phyloP scores from a whole-genome alignment of 2,888 invertebrate species.

The Drosophila quasianomalipes region DNA sequence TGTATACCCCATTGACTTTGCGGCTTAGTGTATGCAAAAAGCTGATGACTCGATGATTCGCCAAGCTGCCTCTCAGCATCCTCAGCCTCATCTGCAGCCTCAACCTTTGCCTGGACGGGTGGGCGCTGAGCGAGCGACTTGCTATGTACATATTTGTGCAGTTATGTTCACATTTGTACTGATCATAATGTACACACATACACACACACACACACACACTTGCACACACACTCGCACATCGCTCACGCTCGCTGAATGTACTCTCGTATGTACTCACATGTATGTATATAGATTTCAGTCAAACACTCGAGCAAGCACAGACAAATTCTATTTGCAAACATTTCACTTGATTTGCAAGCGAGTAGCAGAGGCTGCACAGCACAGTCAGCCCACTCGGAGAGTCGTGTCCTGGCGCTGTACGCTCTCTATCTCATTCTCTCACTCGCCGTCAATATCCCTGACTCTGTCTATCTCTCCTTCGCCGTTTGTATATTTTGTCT shows the following conservation, averaged over 20 bases:
- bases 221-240: slow-evolving; percentile 11
- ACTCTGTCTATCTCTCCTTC: background rate
- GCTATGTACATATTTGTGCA: slow-evolving; percentile 84
- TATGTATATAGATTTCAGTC: slow-evolving; percentile 82
- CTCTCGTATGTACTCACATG: slow-evolving; percentile 38
- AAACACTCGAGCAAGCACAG: slow-evolving; percentile 84
- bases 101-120: slow-evolving; percentile 16
- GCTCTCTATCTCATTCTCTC: slow-evolving; percentile 27
- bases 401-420: slow-evolving; percentile 33
- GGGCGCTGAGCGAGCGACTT: slow-evolving; percentile 71
- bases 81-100: slow-evolving; percentile 12
- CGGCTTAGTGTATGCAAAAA: slow-evolving; percentile 31
- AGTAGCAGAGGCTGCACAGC: slow-evolving; percentile 62
- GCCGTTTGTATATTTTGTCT: slow-evolving; percentile 28
- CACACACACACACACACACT: slow-evolving; percentile 33
- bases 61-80: slow-evolving; percentile 41
- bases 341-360: slow-evolving; percentile 85
- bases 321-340: slow-evolving; percentile 85
- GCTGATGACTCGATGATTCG: slow-evolving; percentile 63
- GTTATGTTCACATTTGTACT: slow-evolving; percentile 85
- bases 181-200: slow-evolving; percentile 83
- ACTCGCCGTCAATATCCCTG: slow-evolving; percentile 1
- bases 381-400: slow-evolving; percentile 39
- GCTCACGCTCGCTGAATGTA: slow-evolving; percentile 39
- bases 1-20: slow-evolving; percentile 1